Conservation (phyloP, 2,797 vertebrate genomes). For the Uromys caudimaculatus region DNA sequence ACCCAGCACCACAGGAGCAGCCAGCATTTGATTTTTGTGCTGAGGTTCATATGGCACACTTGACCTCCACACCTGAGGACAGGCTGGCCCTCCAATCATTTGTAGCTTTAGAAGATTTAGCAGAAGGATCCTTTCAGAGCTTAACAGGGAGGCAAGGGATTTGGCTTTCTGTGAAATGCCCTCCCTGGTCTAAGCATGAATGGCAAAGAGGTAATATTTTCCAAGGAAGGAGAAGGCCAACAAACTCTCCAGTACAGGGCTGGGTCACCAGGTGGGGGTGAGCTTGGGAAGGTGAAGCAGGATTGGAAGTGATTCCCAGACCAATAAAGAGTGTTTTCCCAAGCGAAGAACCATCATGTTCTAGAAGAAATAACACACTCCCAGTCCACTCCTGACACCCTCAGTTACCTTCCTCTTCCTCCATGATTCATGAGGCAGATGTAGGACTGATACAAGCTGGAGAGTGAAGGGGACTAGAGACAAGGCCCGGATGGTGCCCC, state of each 20-base stretch:
- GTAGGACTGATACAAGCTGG: not conserved
- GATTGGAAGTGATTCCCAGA: not conserved
- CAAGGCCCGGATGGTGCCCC: not conserved
- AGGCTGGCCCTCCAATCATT: not conserved
- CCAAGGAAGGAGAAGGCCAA: not conserved
- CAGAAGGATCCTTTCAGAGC: not conserved
- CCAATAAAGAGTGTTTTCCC: not conserved
- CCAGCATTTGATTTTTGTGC: not conserved
- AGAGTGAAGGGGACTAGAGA: not conserved
- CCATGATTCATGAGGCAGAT: not conserved
- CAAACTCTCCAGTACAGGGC: not conserved
- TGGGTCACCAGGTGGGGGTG: not conserved
- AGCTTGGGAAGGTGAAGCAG: not conserved
- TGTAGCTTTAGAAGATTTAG: not conserved
- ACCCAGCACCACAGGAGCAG: not conserved
- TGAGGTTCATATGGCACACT: not conserved
- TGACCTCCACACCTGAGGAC: not conserved
- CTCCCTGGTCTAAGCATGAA: not conserved
- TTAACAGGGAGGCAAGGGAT: not conserved
- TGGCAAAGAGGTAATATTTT: not conserved
- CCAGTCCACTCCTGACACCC: not conserved
- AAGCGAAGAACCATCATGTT: not conserved
- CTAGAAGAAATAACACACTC: not conserved
- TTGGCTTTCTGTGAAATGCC: not conserved
- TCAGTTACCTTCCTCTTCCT: not conserved